Percentiles rank a stretch among this genome's conserved stretches.
phyloP scores from a whole-genome alignment of 2,113 vertebrate genomes.

The Microtus richardsoni region DNA sequence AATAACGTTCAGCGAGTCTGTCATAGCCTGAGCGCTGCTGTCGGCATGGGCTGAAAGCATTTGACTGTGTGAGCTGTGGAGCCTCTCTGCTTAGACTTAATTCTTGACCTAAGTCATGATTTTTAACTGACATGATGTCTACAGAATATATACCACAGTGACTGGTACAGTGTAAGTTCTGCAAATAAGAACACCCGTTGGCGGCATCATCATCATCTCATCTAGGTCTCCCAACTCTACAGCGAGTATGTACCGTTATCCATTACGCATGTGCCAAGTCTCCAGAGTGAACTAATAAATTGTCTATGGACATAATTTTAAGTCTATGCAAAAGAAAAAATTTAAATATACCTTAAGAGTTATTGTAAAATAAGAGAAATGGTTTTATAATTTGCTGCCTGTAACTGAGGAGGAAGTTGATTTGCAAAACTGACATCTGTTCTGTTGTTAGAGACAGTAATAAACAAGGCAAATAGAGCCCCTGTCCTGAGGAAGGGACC shows the following conservation, averaged over 20 bases:
- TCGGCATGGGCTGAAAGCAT: background rate
- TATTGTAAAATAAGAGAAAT: conserved; percentile 15
- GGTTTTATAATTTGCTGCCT: background rate
- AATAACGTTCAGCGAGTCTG: background rate
- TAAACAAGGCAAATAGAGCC: background rate
- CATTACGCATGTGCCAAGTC: background rate
- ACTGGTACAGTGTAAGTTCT: background rate
- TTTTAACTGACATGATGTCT: background rate
- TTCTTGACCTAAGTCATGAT: background rate
- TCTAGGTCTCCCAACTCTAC: background rate
- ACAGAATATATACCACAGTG: background rate
- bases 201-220: background rate
- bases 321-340: background rate
- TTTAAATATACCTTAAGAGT: background rate
- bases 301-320: background rate
- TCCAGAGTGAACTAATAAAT: background rate
- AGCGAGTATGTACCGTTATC: background rate
- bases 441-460: background rate
- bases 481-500: background rate
- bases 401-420: background rate
- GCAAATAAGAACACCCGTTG: background rate
- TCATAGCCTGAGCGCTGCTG: background rate
- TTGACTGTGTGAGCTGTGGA: background rate
- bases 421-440: background rate
- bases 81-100: background rate